phyloP scores from a whole-genome alignment of 2,888 invertebrate species.

The Bombyx huttoni region DNA sequence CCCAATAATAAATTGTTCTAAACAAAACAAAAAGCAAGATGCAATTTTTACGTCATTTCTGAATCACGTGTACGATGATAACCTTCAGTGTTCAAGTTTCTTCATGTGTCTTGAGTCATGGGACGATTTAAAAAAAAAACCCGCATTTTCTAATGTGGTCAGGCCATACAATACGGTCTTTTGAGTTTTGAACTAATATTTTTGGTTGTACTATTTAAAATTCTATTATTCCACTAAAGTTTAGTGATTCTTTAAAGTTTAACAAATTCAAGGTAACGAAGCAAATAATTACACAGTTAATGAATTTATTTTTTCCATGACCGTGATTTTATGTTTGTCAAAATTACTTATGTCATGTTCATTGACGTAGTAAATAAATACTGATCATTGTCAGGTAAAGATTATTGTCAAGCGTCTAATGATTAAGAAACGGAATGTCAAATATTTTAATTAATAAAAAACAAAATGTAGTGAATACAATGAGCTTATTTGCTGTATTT shows the following conservation, averaged over 20 bases:
- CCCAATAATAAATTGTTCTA: not conserved
- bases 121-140: not conserved
- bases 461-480: too few relatives aligned
- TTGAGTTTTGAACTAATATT: too few relatives aligned
- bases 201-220: not conserved
- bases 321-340: conserved; percentile 18
- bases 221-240: not conserved
- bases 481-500: too few relatives aligned
- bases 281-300: conserved; percentile 15
- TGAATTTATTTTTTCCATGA: conserved; percentile 15
- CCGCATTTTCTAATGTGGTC: too few relatives aligned
- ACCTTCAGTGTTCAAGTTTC: not conserved
- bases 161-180: too few relatives aligned
- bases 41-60: not conserved
- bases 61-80: not conserved
- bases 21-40: not conserved
- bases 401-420: conserved; percentile 8
- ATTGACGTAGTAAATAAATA: conserved; percentile 6
- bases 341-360: conserved; percentile 9
- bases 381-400: conserved; percentile 8
- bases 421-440: not conserved
- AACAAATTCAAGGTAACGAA: conserved; percentile 13
- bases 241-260: conserved; percentile 15
- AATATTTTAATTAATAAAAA: not conserved
- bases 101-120: not conserved